Evolutionary conservation across 2,888 invertebrate genomes (phyloP), one percentile per base, ranked within the genome.

Genomic region (Andrena marginata): DNA sequence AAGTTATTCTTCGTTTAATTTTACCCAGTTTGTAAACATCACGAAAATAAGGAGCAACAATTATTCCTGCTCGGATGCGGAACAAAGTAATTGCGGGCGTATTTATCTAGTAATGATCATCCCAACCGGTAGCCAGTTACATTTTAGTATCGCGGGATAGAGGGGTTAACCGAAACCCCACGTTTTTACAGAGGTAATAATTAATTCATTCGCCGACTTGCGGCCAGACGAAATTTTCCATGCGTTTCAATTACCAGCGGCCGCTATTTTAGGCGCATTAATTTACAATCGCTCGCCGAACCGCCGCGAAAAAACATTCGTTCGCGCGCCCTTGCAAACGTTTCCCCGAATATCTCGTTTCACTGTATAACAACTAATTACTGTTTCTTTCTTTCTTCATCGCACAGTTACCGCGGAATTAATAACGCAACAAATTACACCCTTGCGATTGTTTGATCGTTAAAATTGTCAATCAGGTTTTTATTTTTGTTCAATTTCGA

Each of bases 191-290:
- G 42, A 16, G 54, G 56, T 63, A 74, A 65, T 74, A 75, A 80
- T 80, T 80, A 79, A 80, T 80, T 80, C 56, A 80, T 80, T 42
- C 42, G 67, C 20, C 73, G 29, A 42, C 42, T 54, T 54, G 73
- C 48, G 65, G 70, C 54, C 79, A 42, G 79, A 64, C 79, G 78
- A 77, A 70, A 72, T 78, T 78, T 80, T 68, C 80, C 71, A 56
- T 68, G 80, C 67, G 72, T 80, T 79, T 79, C 62, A 79, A 72
- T 80, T 81, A 73, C 68, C 67, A 29, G n/a, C 65, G 33, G 35
- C 23, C 54, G 67, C 54, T 72, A 63, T 81, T 76, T 80, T 71
- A 60, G 60, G 31, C 63, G 75, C 76, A 82, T 82, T 76, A 81
- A 81, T 82, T 76, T 82, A 76, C 76, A 72, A 69, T 68, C 76